phyloP scores from a whole-genome alignment of 2,113 vertebrate genomes.

The Anhinga rufa region DNA sequence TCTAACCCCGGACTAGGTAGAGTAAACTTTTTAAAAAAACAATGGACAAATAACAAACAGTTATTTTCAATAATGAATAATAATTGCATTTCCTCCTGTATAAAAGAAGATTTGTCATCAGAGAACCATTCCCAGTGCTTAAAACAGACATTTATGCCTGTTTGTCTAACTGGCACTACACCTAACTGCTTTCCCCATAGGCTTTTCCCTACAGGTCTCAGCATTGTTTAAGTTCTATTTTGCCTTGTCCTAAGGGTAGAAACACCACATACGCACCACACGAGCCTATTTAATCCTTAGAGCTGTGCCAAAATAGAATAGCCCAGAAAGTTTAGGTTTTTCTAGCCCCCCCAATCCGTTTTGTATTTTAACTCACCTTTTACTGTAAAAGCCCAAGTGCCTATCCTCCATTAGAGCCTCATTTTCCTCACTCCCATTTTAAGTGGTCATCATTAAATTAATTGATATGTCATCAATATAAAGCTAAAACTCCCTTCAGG shows the following conservation, averaged over 20 bases:
- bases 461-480: neutral
- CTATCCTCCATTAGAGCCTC: neutral
- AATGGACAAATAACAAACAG: neutral
- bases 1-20: neutral
- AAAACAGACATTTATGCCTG: neutral
- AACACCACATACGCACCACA: neutral
- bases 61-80: neutral
- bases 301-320: neutral
- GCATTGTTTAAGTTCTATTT: neutral
- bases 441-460: neutral
- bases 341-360: neutral
- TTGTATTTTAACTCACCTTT: neutral
- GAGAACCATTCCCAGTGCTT: neutral
- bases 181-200: neutral
- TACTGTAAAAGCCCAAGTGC: neutral
- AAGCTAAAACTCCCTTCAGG: neutral
- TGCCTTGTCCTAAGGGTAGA: neutral
- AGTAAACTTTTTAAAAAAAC: neutral
- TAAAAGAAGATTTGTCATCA: neutral
- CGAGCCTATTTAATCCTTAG: neutral
- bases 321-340: neutral
- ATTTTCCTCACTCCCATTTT: neutral
- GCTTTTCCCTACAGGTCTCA: neutral
- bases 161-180: too few relatives aligned
- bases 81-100: neutral